phyloP scores from a whole-genome alignment of 2,888 invertebrate genomes.

The Epinotia demarniana region DNA sequence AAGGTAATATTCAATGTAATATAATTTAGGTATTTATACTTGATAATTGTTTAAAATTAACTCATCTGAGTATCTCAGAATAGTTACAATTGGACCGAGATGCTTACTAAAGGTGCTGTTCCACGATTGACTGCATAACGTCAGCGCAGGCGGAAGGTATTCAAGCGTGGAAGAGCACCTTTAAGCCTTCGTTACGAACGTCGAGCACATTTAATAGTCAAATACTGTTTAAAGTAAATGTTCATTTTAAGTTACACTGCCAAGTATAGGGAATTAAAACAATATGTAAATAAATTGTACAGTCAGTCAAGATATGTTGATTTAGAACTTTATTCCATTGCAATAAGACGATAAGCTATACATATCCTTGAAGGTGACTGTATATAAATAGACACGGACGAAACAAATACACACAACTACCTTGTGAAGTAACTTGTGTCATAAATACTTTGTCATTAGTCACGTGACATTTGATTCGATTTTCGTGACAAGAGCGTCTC shows the following conservation, averaged over 20 bases:
- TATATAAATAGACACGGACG: too few relatives aligned
- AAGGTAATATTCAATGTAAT: slow-evolving; percentile 50
- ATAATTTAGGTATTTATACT: slow-evolving; percentile 43
- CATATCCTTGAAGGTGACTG: too few relatives aligned
- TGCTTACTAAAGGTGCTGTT: background rate
- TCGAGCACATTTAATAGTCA: slow-evolving; percentile 16
- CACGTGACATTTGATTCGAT: background rate
- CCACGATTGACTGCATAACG: background rate
- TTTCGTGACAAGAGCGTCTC: slow-evolving; percentile 8
- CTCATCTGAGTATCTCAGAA: slow-evolving; percentile 17
- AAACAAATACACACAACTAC: too few relatives aligned
- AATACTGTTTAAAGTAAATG: background rate
- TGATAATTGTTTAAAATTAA: slow-evolving; percentile 36
- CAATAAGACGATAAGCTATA: too few relatives aligned
- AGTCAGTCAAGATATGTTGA: too few relatives aligned
- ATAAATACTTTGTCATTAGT: background rate
- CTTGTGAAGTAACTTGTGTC: background rate
- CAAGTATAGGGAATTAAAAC: background rate
- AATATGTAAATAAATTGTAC: background rate
- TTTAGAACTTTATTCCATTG: too few relatives aligned
- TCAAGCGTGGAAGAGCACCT: background rate
- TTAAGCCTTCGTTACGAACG: background rate
- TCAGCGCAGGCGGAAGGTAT: background rate
- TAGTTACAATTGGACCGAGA: slow-evolving; percentile 13
- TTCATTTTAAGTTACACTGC: slow-evolving; percentile 21